Base-by-base conservation (phyloP, 2,888 invertebrate species). In the Amphipyra tragopoginis region DNA sequence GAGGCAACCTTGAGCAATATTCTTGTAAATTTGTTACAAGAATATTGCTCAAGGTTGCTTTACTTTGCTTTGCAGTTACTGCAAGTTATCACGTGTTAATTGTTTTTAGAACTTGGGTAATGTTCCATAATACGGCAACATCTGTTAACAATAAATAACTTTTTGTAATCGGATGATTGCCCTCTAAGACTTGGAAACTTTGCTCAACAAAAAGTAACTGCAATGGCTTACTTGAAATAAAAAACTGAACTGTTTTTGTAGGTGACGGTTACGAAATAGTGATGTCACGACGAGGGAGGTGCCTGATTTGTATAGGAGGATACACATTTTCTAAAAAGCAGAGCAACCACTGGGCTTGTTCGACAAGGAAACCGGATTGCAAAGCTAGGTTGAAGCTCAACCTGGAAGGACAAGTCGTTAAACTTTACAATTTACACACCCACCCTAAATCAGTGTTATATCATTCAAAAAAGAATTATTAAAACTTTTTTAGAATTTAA, bases 281-380 rank as follows among this genome's bases (percentile, higher is more conserved):
- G 38, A 63, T 47, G 38, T 61, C 62, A 48, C 62, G 47, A 0
- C 51, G 53, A 14, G 53, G 62, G 29, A 42, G 36, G 10, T 42
- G 13, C 2, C 53, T 48, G 33, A 63, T 63, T 38, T 9, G 21
- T 1, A 10, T 63, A 21, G 62, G 21, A 4, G 87, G 86, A 0
- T 85, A 83, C 44, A 83, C 83, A 0, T 87, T 81, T 67, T 69
- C 78, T 0, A 57, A 64, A 29, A 53, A 66, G 48, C 13, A 48
- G 0, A 38, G 33, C 1, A 21, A 49, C 33, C 64, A 66, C 7
- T 90, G 88, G 88, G 72, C 79, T 0, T 90, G 90, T 55, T 89
- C 90, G 0, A 71, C 65, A 0, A 48, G 64, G 36, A 39, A 69
- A 29, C 65, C 65, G 0, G 49, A 65, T 0, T 88, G 88, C 52